Evolutionary conservation across 2,888 invertebrate genomes (phyloP).

Genomic region (Tipula helvola): DNA sequence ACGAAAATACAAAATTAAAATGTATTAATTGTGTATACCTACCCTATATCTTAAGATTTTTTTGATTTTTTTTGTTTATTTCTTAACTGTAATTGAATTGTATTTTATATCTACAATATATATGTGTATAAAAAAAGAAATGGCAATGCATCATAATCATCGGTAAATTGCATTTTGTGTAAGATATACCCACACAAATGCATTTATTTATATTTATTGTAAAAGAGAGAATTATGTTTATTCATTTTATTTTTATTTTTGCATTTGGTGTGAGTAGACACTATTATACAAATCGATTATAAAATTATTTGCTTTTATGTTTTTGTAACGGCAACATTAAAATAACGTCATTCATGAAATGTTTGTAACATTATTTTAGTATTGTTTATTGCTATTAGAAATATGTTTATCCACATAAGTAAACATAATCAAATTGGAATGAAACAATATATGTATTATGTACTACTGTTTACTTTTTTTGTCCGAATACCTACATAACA

Average conservation of each 20-base stretch:
- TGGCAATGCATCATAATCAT: neutral
- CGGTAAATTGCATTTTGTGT: neutral
- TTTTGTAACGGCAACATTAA: neutral
- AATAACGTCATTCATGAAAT: neutral
- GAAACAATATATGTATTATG: neutral
- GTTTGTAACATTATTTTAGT: neutral
- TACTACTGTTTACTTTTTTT: neutral
- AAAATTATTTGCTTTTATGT: neutral
- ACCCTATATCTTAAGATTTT: neutral
- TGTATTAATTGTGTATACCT: neutral
- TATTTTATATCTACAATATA: neutral
- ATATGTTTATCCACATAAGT: neutral
- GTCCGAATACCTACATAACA: neutral
- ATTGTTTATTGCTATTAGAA: neutral
- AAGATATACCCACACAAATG: no score
- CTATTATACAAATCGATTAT: neutral
- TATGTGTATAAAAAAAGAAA: neutral
- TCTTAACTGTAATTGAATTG: neutral
- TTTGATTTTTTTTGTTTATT: neutral
- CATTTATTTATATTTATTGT: neutral
- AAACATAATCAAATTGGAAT: neutral
- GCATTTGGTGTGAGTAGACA: neutral
- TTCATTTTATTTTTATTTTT: neutral
- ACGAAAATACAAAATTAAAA: neutral
- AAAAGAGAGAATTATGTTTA: neutral